These are phyloP conservation scores for Oophaga sylvatica DNA, from an alignment of 2,797 vertebrate species.

Conservation along the genomic window DNA sequence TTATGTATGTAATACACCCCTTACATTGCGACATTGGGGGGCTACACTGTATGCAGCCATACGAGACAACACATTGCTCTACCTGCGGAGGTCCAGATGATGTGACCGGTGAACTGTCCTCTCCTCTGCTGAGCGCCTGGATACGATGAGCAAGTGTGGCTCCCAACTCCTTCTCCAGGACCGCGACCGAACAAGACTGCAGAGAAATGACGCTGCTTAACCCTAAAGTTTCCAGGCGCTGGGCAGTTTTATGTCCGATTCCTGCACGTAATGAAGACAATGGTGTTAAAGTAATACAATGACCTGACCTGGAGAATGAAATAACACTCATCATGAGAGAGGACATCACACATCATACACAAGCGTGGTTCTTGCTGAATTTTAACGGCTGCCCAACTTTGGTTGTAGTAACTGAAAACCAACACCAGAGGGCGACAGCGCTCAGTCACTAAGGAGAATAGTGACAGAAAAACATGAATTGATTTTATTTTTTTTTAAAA, in stretches of 20 bases:
- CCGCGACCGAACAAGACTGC: slow-evolving; percentile 74
- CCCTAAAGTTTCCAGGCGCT: slow-evolving; percentile 80
- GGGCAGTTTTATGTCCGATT: slow-evolving; percentile 83
- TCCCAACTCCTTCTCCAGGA: slow-evolving; percentile 82
- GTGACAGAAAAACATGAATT: no score
- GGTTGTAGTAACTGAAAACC: not conserved
- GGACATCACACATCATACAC: no score
- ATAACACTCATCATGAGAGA: no score
- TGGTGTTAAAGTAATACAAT: not conserved
- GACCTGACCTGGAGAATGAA: no score
- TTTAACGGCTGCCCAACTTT: not conserved
- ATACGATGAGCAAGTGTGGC: slow-evolving; percentile 75
- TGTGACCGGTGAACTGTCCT: slow-evolving; percentile 81
- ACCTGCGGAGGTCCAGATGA: slow-evolving; percentile 88
- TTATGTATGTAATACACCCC: no score
- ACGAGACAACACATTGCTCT: slow-evolving; percentile 1
- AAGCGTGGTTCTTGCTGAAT: no score
- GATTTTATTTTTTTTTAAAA: no score
- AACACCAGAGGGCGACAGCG: not conserved
- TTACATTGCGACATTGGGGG: no score
- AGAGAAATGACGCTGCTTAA: slow-evolving; percentile 78
- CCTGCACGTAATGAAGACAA: slow-evolving; percentile 69
- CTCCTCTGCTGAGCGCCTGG: slow-evolving; percentile 81
- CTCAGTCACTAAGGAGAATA: not conserved
- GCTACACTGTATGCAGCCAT: no score